Evolutionary conservation across 2,113 vertebrate genomes (phyloP).

Genomic region (Calonectris borealis): DNA sequence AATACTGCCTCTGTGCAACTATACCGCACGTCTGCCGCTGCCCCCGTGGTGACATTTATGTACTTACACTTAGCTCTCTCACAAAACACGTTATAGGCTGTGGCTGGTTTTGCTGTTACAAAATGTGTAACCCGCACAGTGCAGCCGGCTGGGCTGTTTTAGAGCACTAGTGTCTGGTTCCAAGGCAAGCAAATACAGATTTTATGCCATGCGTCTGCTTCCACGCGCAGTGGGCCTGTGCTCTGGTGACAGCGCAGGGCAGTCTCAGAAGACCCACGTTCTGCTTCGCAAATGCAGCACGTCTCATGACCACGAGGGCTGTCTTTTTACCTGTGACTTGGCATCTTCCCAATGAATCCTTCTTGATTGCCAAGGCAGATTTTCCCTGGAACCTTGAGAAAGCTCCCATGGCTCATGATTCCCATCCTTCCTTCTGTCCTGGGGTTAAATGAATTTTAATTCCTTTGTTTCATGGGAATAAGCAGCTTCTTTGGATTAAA

Average conservation of each 20-base stretch:
- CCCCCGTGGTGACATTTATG: neutral
- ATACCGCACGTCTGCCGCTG: neutral
- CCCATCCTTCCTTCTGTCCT: neutral
- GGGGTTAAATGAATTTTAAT: slow-evolving; percentile 10
- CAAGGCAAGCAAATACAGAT: neutral
- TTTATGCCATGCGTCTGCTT: neutral
- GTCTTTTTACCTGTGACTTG: neutral
- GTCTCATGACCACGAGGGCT: neutral
- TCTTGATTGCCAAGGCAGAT: neutral
- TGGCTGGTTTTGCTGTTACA: neutral
- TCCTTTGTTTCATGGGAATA: neutral
- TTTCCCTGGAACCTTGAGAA: neutral
- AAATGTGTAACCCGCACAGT: neutral
- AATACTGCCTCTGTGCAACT: neutral
- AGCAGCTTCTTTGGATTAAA: neutral
- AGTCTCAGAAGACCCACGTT: neutral
- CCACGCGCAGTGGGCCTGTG: neutral
- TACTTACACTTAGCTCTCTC: neutral
- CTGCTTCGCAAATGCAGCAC: neutral
- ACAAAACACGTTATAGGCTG: neutral
- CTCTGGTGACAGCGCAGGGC: neutral
- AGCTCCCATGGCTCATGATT: neutral
- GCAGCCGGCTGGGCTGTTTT: fast-evolving
- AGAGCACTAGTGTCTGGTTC: neutral
- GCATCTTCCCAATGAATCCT: neutral